Base-by-base conservation (phyloP, 2,797 vertebrate genomes). In the Eidolon dupreanum region DNA sequence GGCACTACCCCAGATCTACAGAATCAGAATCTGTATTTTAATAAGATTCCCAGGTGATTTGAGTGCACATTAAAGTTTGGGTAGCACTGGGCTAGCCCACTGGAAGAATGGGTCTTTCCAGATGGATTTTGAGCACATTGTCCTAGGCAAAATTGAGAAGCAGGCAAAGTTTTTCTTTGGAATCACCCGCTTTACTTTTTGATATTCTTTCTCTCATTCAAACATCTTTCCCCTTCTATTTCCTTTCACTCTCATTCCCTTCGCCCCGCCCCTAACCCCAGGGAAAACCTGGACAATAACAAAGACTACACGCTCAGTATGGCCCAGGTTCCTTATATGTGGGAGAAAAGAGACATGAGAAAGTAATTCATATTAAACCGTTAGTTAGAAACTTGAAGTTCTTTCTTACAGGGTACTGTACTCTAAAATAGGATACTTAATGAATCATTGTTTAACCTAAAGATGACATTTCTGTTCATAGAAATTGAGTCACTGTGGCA, bases 371-470 rank as follows among this genome's bases (percentile, higher is more conserved):
- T 55, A 12, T 6, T 66, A 73, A 79, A 5, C 65, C 87, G 12
- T n/a, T 55, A 33, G 55, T 86, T 88, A 8, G 36, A 86, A 63
- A 91, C 70, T 38, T 31, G 36, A 70, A 77, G 46, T 87, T 93
- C 74, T 96, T 93, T 83, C 59, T 89, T 28, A 49, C 28, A 49
- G 36, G 59, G 28, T 43, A 51, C 31, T 38, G 33, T 8, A 57
- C 36, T 75, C 79, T 91, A 83, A 93, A 96, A 79, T 38, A 88
- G 15, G 33, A 36, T 24, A 24, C 70, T 82, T 88, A 66, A 70
- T 90, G 83, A 93, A 59, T 97, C 85, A 88, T 20, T 70, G 43
- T 79, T 87, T 92, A 78, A 93, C 36, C 57, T 79, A 70, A 88
- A 89, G 73, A 93, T 66, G 81, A 8, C 5, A 61, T 92, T 91